Evolutionary conservation across 2,113 vertebrate genomes (phyloP), one percentile per base, ranked within the genome.

Genomic region (Amphilophus citrinellus): DNA sequence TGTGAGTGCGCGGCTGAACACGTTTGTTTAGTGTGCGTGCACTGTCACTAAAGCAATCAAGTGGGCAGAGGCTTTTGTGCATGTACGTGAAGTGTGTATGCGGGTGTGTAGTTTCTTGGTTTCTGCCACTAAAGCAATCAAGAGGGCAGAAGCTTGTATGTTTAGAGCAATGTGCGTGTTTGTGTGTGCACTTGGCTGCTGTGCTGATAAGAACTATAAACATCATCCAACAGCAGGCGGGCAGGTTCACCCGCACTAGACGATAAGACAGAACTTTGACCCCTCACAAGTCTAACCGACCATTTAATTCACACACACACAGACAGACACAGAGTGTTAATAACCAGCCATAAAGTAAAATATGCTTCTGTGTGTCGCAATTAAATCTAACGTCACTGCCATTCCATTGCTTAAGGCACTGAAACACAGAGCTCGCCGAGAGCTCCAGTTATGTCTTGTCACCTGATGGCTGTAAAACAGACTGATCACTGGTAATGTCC

Each of bases 141-240:
- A 91, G 86, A 92, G 88, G 85, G 85, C 80, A 92, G 82, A 76
- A 71, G 77, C 75, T 77, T 90, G 93, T 90, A 61, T 90, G 87
- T 90, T 91, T 89, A 82, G 82, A 79, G 87, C 50, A 24, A 78
- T 75, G 84, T 76, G 71, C 66, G 79, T 83, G 80, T 32, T 84
- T 88, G 79, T 56, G 78, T 75, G 63, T 47, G 66, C 4, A 56
- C 61, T 79, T 61, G 85, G 86, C 87, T 91, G 90, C 93, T 92
- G 90, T 89, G 83, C 84, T 88, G 94, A 95, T 95, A 96, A 95
- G 82, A 80, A 92, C 91, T 92, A 94, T 94, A 96, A 94, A 96
- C 92, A 94, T 84, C 84, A 83, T 80, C 76, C 84, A 92, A 94
- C 93, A 94, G 94, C 91, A 93, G 94, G 91, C 87, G 77, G 85